A percentile compares a stretch with the other conserved stretches of the same genome.
These are phyloP conservation scores for Mizuhopecten yessoensis DNA, from an alignment of 1,140 invertebrate species.

Conservation along the genomic window DNA sequence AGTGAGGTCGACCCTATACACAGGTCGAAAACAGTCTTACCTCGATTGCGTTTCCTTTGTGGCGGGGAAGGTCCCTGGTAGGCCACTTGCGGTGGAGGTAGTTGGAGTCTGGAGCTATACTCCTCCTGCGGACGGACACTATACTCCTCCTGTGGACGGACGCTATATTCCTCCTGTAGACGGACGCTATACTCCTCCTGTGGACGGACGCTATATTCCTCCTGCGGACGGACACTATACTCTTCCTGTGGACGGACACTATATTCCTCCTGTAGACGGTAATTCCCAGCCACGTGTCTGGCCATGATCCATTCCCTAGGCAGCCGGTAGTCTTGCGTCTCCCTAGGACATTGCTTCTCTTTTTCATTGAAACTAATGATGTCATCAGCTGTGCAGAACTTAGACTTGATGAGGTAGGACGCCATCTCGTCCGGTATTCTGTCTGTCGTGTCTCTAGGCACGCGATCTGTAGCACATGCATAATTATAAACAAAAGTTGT, in stretches of 20 bases:
- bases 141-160: neutral
- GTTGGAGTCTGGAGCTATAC: neutral
- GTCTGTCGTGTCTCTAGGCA: neutral
- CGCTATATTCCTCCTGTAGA: neutral
- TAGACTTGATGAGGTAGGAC: neutral
- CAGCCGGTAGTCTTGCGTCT: neutral
- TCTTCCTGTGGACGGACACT: neutral
- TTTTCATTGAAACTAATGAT: conserved; percentile 2
- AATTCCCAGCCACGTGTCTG: neutral
- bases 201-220: neutral
- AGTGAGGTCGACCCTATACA: no score
- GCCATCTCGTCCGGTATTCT: neutral
- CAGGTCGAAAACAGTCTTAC: neutral
- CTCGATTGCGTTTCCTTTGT: conserved; percentile 49
- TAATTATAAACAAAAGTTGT: no score
- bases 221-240: no score
- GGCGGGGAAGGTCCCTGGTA: conserved; percentile 15
- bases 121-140: neutral
- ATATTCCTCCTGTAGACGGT: neutral
- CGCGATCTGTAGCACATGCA: neutral
- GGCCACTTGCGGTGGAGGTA: neutral
- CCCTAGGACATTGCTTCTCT: neutral
- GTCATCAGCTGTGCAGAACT: neutral
- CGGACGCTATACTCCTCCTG: neutral
- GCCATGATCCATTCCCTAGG: neutral